Evolutionary conservation across 2,888 invertebrate species (phyloP).

Genomic region (Cerastis leucographa): DNA sequence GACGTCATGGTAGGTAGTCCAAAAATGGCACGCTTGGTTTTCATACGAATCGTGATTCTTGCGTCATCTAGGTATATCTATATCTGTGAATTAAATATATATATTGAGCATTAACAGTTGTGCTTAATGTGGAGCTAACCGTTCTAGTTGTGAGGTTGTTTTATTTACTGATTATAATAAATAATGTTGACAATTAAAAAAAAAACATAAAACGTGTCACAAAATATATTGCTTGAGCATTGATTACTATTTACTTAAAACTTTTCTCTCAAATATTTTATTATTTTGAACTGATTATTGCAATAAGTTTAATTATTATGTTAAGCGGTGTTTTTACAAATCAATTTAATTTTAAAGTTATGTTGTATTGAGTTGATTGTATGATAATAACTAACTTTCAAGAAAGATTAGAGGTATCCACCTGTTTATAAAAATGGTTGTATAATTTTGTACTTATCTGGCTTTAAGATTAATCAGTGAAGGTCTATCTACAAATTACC

Average conservation of each 20-base stretch:
- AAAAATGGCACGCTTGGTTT: too few species aligned
- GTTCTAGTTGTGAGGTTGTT: background rate
- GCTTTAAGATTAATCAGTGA: background rate
- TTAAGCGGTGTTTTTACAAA: constrained; percentile 10
- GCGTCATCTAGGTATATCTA: too few species aligned
- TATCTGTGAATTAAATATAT: too few species aligned
- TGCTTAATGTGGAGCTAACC: background rate
- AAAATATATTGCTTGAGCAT: constrained; percentile 5
- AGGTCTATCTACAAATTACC: background rate
- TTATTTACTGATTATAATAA: background rate
- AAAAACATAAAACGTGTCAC: constrained; percentile 14
- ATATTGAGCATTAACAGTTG: too few species aligned
- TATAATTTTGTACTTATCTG: background rate
- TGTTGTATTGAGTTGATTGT: constrained; percentile 12
- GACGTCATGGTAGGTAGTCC: too few species aligned
- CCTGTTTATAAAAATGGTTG: background rate
- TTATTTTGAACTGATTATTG: constrained; percentile 44
- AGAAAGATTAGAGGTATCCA: background rate
- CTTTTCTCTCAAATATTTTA: background rate
- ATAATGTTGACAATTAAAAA: constrained; percentile 27
- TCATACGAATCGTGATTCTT: too few species aligned
- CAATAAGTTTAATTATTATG: constrained; percentile 28
- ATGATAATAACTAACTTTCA: background rate
- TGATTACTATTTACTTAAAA: constrained; percentile 16
- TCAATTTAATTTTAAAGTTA: constrained; percentile 1